Evolutionary conservation across 2,113 vertebrate genomes (phyloP).

Genomic region (Charina bottae): DNA sequence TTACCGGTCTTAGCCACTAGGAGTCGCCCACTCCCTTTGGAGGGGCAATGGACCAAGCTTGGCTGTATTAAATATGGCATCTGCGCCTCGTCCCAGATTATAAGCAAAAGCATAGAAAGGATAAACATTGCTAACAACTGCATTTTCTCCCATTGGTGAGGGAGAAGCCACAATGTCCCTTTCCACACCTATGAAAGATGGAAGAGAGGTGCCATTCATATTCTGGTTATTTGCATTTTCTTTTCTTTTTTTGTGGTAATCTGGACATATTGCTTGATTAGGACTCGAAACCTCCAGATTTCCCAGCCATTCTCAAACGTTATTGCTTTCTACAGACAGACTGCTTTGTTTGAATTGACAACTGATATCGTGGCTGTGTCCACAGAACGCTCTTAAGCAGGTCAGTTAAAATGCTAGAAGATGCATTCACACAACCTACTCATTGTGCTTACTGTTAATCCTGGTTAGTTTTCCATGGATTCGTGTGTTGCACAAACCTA

Average conservation of each 20-base stretch:
- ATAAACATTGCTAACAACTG: neutral
- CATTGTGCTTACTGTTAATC: no score
- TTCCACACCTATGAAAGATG: neutral
- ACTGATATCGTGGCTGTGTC: no score
- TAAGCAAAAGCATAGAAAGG: neutral
- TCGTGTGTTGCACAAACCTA: no score
- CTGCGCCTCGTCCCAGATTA: neutral
- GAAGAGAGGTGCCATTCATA: neutral
- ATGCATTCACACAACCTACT: no score
- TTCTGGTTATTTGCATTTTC: neutral
- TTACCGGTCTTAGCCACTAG: neutral
- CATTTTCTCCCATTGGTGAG: neutral
- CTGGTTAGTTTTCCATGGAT: no score
- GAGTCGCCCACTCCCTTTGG: slow-evolving; percentile 8
- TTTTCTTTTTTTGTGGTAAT: neutral
- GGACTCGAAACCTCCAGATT: neutral
- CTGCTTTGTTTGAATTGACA: no score
- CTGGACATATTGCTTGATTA: neutral
- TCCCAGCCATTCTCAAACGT: no score
- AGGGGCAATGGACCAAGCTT: neutral
- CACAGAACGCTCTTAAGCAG: no score
- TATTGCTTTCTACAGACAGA: no score
- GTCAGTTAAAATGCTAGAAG: no score
- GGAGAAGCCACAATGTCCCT: neutral
- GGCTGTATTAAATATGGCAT: neutral